phyloP scores from a whole-genome alignment of 2,888 invertebrate species.

The Syrphus vitripennis region DNA sequence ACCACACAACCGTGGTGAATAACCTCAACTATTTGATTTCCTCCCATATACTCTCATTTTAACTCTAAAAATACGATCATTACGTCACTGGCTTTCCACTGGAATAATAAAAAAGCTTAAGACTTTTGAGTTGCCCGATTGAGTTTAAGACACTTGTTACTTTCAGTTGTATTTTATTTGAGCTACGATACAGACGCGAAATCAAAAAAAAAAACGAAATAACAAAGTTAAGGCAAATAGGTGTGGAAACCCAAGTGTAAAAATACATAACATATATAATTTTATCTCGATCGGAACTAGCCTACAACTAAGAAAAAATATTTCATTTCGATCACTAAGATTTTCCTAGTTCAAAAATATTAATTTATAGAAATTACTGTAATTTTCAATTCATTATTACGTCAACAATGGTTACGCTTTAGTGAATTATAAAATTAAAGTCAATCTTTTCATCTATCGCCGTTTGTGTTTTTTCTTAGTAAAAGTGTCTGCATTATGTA shows the following conservation, averaged over 20 bases:
- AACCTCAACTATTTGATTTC: not conserved
- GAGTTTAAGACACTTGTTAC: constrained; percentile 13
- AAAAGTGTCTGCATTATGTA: constrained; percentile 12
- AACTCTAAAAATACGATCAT: not conserved
- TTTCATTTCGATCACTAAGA: not conserved
- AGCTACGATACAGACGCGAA: constrained; percentile 53
- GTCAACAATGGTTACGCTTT: constrained; percentile 69
- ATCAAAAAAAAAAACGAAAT: not conserved
- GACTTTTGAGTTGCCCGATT: not conserved
- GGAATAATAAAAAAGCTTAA: constrained; percentile 48
- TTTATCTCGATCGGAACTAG: not conserved
- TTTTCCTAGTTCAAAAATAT: not conserved
- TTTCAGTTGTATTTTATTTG: constrained; percentile 39
- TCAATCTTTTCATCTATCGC: constrained; percentile 22
- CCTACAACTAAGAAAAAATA: not conserved
- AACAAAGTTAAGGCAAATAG: not conserved
- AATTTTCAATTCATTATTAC: constrained; percentile 59
- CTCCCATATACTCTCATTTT: not conserved
- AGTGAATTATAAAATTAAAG: constrained; percentile 66
- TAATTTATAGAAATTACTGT: constrained; percentile 38
- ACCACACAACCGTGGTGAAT: constrained; percentile 17
- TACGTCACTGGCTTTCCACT: constrained; percentile 60
- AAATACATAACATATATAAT: constrained; percentile 11
- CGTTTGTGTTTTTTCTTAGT: constrained; percentile 31
- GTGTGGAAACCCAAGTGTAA: constrained; percentile 36